Percentiles rank a stretch among this genome's conserved stretches.
Conservation (phyloP, 1,140 invertebrate species). For the Drosophila mayri region DNA sequence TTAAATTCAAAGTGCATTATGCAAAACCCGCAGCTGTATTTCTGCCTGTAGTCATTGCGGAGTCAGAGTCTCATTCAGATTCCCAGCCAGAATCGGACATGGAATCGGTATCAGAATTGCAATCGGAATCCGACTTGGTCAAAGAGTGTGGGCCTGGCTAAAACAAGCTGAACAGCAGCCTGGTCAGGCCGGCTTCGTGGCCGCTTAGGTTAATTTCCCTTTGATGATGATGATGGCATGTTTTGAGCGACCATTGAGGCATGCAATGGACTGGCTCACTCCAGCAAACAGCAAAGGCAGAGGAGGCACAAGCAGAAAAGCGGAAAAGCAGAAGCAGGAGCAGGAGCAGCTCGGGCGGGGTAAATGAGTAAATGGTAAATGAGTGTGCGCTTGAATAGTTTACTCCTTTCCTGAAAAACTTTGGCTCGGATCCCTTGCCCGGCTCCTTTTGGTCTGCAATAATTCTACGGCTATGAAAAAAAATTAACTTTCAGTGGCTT, state of each 20-base stretch:
- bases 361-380: conserved; percentile 57
- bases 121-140: background rate
- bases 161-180: conserved; percentile 45
- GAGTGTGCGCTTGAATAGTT: conserved; percentile 79
- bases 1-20: conserved; percentile 31
- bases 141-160: conserved; percentile 8
- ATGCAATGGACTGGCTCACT: conserved; percentile 77
- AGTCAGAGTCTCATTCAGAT: conserved; percentile 18
- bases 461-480: conserved; percentile 24
- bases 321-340: background rate
- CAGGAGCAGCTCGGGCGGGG: conserved; percentile 1
- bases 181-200: conserved; percentile 62
- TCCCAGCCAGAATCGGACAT: background rate
- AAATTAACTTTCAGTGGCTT: conserved; percentile 53
- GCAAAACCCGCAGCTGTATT: conserved; percentile 19
- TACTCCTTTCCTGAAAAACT: conserved; percentile 37
- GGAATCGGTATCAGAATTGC: conserved; percentile 7
- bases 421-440: background rate
- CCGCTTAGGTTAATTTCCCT: conserved; percentile 81
- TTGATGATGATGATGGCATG: conserved; percentile 78
- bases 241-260: conserved; percentile 78
- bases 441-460: conserved; percentile 15
- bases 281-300: conserved; percentile 43
- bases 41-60: conserved; percentile 17
- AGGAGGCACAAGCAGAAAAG: conserved; percentile 1